Conservation (phyloP, 2,888 invertebrate genomes). For the Orgyia antiqua region DNA sequence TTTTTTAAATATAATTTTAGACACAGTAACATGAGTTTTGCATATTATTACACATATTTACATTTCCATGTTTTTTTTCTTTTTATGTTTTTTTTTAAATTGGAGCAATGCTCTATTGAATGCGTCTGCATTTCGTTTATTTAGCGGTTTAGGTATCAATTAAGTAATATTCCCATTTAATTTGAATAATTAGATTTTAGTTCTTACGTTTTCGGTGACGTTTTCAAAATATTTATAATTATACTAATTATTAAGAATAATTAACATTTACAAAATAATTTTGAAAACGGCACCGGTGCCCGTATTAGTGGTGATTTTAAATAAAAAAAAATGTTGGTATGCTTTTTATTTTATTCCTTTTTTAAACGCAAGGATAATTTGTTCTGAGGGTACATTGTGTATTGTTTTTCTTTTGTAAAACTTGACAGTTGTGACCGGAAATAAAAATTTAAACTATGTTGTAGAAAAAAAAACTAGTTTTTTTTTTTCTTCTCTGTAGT, state of each 20-base stretch:
- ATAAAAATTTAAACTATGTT: slow-evolving; percentile 69
- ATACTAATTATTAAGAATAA: too few relatives aligned
- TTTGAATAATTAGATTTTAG: slow-evolving; percentile 56
- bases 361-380: too few relatives aligned
- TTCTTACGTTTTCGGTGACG: slow-evolving; percentile 46
- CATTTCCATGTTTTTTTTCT: slow-evolving; percentile 55
- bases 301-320: slow-evolving; percentile 40
- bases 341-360: too few relatives aligned
- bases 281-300: slow-evolving; percentile 51
- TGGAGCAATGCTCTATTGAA: slow-evolving; percentile 40
- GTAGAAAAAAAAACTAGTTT: slow-evolving; percentile 53
- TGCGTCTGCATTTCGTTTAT: slow-evolving; percentile 58
- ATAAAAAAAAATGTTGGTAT: slow-evolving; percentile 40
- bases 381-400: too few relatives aligned
- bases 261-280: too few relatives aligned
- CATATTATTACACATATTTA: slow-evolving; percentile 32
- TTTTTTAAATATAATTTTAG: slow-evolving; percentile 41
- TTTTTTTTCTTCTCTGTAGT: slow-evolving; percentile 48
- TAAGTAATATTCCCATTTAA: slow-evolving; percentile 71
- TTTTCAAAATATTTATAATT: slow-evolving; percentile 37
- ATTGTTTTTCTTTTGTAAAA: slow-evolving; percentile 57
- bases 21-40: slow-evolving; percentile 47
- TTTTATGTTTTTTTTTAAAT: slow-evolving; percentile 34
- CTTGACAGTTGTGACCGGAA: slow-evolving; percentile 66
- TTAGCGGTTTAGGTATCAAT: slow-evolving; percentile 56